phyloP scores from a whole-genome alignment of 2,888 invertebrate species.

The Trachelus iudaicus region DNA sequence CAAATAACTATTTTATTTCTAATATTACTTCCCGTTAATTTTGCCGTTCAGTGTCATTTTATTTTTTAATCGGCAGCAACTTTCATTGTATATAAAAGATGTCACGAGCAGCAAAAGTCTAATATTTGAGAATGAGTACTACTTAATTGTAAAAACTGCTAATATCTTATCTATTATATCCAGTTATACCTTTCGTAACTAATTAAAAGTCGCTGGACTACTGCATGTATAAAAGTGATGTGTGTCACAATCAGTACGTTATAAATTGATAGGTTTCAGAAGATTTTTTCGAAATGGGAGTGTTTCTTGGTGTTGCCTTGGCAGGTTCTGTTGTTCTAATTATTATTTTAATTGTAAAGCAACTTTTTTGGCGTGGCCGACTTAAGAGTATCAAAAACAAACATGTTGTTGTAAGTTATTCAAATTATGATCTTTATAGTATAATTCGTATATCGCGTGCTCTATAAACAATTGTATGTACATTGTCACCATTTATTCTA shows the following conservation, averaged over 20 bases:
- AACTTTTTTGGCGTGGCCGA: constrained; percentile 30
- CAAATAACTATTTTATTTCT: not conserved
- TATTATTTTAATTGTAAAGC: constrained; percentile 26
- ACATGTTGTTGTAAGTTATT: constrained; percentile 50
- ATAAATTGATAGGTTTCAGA: not conserved
- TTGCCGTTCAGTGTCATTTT: not conserved
- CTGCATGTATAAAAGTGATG: not conserved
- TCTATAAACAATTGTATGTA: not conserved
- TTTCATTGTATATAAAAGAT: not conserved
- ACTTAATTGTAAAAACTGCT: not conserved
- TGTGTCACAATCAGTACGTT: not conserved
- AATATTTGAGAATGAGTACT: not conserved
- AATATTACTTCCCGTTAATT: not conserved
- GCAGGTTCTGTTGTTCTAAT: constrained; percentile 26
- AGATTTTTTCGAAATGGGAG: constrained; percentile 16
- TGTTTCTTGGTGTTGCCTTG: constrained; percentile 15
- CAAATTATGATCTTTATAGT: not conserved
- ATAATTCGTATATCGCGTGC: constrained; percentile 3
- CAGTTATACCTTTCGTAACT: no score
- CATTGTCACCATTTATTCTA: constrained; percentile 4
- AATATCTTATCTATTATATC: not conserved
- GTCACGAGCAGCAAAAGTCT: not conserved
- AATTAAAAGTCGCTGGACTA: no score
- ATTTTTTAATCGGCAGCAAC: not conserved
- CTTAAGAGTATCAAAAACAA: constrained; percentile 43